A percentile compares a stretch with the other conserved stretches of the same genome.
Conservation (phyloP, 2,888 invertebrate species). For the Podotricha telesiphe region DNA sequence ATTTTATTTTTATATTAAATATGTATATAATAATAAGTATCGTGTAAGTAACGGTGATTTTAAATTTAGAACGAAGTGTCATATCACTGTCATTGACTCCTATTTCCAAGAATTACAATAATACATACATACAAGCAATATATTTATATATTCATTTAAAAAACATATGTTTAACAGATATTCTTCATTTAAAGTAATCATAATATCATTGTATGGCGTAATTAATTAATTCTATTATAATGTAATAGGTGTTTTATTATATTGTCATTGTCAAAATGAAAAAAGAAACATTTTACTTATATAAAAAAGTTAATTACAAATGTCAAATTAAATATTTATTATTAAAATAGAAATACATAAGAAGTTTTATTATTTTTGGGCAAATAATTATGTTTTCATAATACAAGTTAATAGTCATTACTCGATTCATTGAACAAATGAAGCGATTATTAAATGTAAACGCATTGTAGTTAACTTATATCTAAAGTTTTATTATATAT, state of each 20-base stretch:
- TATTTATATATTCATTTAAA: too few species aligned
- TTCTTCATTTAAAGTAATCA: background rate
- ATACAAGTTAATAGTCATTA: background rate
- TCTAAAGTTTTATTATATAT: constrained; percentile 9
- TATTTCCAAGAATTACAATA: background rate
- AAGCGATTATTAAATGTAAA: constrained; percentile 11
- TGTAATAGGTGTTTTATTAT: background rate
- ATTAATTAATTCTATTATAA: too few species aligned
- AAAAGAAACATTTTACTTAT: background rate
- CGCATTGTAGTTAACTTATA: constrained; percentile 8
- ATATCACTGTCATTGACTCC: background rate
- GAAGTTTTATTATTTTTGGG: too few species aligned
- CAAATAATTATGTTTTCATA: background rate
- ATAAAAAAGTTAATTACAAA: background rate
- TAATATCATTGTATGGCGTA: too few species aligned
- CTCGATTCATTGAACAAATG: background rate
- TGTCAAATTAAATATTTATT: background rate
- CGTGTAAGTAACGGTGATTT: background rate
- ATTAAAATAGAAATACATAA: too few species aligned
- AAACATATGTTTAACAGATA: too few species aligned
- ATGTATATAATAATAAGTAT: constrained; percentile 1
- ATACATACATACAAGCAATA: too few species aligned
- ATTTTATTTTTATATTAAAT: constrained; percentile 12
- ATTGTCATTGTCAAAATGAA: background rate
- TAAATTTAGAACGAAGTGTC: background rate